Percentiles rank a stretch among this genome's conserved stretches.
Evolutionary conservation across 2,888 invertebrate genomes (phyloP).

Genomic region (Cantharis rustica): DNA sequence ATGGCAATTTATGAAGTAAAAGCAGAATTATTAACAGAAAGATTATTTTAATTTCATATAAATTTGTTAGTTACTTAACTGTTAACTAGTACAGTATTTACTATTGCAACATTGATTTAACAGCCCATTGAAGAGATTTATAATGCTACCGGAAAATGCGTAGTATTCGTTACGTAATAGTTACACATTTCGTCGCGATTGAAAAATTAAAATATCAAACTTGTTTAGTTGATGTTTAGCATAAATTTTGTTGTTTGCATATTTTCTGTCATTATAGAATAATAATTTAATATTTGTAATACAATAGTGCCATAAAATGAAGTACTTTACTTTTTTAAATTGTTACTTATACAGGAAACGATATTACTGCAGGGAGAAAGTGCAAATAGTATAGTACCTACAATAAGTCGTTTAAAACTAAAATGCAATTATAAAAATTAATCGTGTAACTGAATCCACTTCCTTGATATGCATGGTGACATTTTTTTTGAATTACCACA

Average conservation of each 20-base stretch:
- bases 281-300: not conserved
- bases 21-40: not conserved
- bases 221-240: not conserved
- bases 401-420: constrained; percentile 4
- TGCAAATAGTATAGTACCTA: constrained; percentile 6
- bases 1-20: not conserved
- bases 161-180: not conserved
- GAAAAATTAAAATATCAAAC: not conserved
- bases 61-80: not conserved
- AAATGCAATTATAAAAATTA: not conserved
- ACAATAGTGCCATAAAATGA: constrained; percentile 3
- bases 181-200: not conserved
- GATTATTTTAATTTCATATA: not conserved
- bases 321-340: not conserved
- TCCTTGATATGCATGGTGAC: not conserved
- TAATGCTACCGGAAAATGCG: constrained; percentile 1
- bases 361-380: constrained; percentile 8
- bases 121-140: not conserved
- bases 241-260: not conserved
- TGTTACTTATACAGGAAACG: constrained; percentile 2
- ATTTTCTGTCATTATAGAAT: not conserved
- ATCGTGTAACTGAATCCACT: not conserved
- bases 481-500: not conserved
- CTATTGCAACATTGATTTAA: not conserved
- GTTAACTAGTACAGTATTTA: not conserved